Conservation (phyloP, 2,888 invertebrate genomes). For the Eustalomyia histrio region DNA sequence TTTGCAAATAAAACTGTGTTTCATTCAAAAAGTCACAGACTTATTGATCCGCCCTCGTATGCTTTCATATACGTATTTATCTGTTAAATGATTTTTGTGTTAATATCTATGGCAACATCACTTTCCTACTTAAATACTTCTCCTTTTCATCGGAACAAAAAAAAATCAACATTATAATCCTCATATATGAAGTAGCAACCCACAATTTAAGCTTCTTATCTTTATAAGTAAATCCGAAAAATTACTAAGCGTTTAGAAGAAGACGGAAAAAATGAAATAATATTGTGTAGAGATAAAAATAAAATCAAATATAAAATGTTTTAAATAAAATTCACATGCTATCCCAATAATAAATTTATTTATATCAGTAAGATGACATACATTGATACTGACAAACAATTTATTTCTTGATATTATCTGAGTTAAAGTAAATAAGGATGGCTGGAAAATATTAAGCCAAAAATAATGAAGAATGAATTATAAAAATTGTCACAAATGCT, state of each 20-base stretch:
- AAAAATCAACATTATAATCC: slow-evolving; percentile 6
- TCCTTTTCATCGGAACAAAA: background rate
- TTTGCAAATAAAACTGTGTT: too few species aligned
- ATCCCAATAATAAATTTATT: background rate
- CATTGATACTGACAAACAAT: background rate
- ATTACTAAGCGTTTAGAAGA: slow-evolving; percentile 1
- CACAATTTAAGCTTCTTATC: slow-evolving; percentile 22
- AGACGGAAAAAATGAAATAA: background rate
- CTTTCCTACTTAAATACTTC: background rate
- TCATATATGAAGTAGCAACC: slow-evolving; percentile 2
- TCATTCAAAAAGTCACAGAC: too few species aligned
- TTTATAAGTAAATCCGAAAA: slow-evolving; percentile 4
- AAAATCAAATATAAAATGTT: slow-evolving; percentile 28
- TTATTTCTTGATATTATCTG: slow-evolving; percentile 22
- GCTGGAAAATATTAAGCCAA: background rate
- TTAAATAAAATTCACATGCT: slow-evolving; percentile 19
- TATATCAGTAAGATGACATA: background rate
- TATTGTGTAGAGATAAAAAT: background rate
- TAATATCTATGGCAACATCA: slow-evolving; percentile 32
- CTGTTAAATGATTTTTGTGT: background rate
- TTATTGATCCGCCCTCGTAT: too few species aligned
- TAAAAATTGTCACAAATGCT: too few species aligned
- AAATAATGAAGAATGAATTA: too few species aligned
- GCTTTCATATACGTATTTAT: too few species aligned
- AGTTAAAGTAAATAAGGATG: background rate